Base-by-base conservation (phyloP, 2,888 invertebrate genomes). In the Resseliella maxima region DNA sequence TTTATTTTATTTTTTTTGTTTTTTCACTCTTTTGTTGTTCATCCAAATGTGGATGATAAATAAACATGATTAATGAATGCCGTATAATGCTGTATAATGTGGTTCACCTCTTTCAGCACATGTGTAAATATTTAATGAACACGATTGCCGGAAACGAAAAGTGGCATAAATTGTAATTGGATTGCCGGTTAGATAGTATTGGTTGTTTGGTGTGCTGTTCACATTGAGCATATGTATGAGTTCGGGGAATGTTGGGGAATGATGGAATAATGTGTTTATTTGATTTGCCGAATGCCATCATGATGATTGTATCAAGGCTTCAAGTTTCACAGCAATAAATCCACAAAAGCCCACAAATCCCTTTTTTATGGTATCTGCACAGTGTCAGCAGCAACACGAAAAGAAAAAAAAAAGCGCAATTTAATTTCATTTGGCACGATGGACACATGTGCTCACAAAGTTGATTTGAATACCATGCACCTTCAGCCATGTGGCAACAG, bases 51-150 rank as follows among this genome's bases (percentile, higher is more conserved):
- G n/a, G 72, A 72, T 72, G 72, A 72, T 72, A 72, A 72, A 72
- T 72, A 72, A 72, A 72, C 72, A 72, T 83, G 38, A 83, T 83
- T 83, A 83, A 83, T 83, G 83, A 83, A 83, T 38, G 41, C 83
- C 36, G 38, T 83, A 83, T 83, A n/a, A 83, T 38, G 83, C 38
- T n/a, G 38, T 83, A 83, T 83, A n/a, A 83, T 38, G 83, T 24
- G 83, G 83, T 38, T 83, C 83, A 83, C 83, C 36, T 83, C 36
- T 83, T 83, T 83, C 83, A 83, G 38, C 83, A 36, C 36, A 83
- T 38, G n/a, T 83, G 83, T 83, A 38, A 83, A 83, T 83, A 83
- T 83, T 83, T 83, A 83, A 83, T 83, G 38, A 83, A 72, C 72
- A 72, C 72, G 72, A 72, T 72, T 72, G 72, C 31, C 72, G 72